Evolutionary conservation across 2,888 invertebrate species (phyloP), one percentile per base, ranked within the genome.

Genomic region (Timandra comae): DNA sequence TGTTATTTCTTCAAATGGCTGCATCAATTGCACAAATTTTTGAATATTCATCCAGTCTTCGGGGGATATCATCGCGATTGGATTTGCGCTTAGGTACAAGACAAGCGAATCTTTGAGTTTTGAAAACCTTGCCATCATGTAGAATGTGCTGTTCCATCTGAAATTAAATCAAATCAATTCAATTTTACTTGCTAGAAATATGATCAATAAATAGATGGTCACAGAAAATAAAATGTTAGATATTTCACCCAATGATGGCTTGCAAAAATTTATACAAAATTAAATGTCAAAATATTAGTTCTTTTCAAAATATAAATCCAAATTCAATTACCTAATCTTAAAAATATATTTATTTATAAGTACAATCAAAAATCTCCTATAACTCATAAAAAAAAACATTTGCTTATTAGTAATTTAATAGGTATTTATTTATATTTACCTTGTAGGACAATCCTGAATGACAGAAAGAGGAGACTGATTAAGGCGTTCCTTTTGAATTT

Each of bases 401-500:
- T 19, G 9, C 9, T 9, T 29, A 29, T 19, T 16, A 29, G 16
- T 19, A 8, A 19, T 7, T 20, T 12, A 7, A 19, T 12, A 20
- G 21, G 21, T 25, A 16, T 16, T 16, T 25, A 16, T 16, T 16
- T 16, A 16, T 5, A 16, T 16, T 16, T 25, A 35, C 35, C 35
- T 26, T 30, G 37, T 37, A 31, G 29, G 30, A 21, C 37, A 45
- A 21, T 42, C 42, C 13, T 38, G 37, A 13, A 38, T 31, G 10
- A 40, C 35, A 13, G 9, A 13, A 22, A 41, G 21, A 12, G 29
- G 16, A 29, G 35, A 27, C 23, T 40, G 46, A 33, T 38, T 37
- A 11, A 42, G 39, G 16, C 16, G 16, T 27, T 29, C 37, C 27
- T 39, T 31, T 39, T 45, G 45, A 29, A 45, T 35, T 29, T 37